These are phyloP conservation scores for Leucoptera coffeella DNA, from an alignment of 2,888 invertebrate species.

Conservation along the genomic window DNA sequence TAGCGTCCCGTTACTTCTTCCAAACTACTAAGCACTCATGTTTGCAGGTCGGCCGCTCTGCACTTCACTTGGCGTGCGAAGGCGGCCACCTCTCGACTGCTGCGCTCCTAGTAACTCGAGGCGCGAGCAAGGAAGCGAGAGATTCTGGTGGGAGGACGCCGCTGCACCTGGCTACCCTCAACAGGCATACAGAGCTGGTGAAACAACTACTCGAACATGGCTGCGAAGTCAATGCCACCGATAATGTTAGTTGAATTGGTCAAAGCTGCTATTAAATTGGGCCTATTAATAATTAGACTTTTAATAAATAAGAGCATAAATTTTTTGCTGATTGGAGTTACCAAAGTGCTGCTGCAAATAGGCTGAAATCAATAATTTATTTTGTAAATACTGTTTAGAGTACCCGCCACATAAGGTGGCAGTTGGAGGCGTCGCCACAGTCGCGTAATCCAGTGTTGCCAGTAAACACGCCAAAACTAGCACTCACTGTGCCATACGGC, in stretches of 20 bases:
- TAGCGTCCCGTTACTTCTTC: too few relatives aligned
- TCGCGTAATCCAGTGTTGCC: too few relatives aligned
- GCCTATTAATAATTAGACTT: background rate
- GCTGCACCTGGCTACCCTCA: conserved; percentile 69
- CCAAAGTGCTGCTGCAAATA: too few relatives aligned
- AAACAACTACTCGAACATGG: conserved; percentile 61
- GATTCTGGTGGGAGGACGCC: conserved; percentile 69
- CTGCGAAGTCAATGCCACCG: conserved; percentile 53
- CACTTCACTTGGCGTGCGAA: conserved; percentile 66
- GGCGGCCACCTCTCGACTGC: conserved; percentile 59
- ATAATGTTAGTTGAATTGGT: conserved; percentile 31
- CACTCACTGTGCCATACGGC: too few relatives aligned
- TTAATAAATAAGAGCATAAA: too few relatives aligned
- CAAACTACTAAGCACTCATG: conserved; percentile 9
- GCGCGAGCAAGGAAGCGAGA: conserved; percentile 61
- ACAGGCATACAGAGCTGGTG: conserved; percentile 69
- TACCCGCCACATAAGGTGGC: too few relatives aligned
- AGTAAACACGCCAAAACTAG: too few relatives aligned
- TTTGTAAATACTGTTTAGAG: too few relatives aligned
- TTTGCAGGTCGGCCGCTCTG: conserved; percentile 45
- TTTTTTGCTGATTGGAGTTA: too few relatives aligned
- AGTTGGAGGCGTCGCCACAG: too few relatives aligned
- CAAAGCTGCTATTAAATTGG: background rate
- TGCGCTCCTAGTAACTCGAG: conserved; percentile 50
- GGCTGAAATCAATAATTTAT: too few relatives aligned